Conservation (phyloP, 2,113 vertebrate species). For the Myrmecophaga tridactyla region DNA sequence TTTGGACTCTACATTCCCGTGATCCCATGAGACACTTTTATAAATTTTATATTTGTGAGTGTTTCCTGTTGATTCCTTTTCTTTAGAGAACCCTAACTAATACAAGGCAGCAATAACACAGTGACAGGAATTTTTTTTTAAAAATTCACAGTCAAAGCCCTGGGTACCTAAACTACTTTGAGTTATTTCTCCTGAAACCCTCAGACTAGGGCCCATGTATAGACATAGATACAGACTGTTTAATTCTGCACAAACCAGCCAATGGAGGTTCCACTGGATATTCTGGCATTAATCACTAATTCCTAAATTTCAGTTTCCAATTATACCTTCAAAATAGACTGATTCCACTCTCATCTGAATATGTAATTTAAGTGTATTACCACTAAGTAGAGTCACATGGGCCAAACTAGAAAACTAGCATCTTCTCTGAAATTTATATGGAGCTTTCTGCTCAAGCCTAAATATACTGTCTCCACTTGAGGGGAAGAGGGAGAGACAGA, state of each 20-base stretch:
- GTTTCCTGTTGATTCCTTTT: too few species aligned
- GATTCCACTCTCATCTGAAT: not conserved
- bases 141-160: not conserved
- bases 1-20: too few species aligned
- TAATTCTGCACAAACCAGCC: slow-evolving; percentile 19
- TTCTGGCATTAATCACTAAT: not conserved
- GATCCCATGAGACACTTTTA: too few species aligned
- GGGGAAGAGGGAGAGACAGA: too few species aligned
- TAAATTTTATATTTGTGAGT: too few species aligned
- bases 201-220: slow-evolving; percentile 1
- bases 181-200: slow-evolving; percentile 40
- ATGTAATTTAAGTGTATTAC: not conserved
- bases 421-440: slow-evolving; percentile 18
- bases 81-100: too few species aligned
- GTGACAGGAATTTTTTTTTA: not conserved
- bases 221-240: slow-evolving; percentile 22
- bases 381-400: not conserved
- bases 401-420: not conserved
- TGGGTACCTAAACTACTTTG: not conserved
- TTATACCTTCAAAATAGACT: not conserved
- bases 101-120: not conserved
- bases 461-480: not conserved
- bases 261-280: not conserved
- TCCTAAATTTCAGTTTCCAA: slow-evolving; percentile 3
- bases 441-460: not conserved